Percentiles rank a stretch among this genome's conserved stretches.
These are phyloP conservation scores for Dipus sagitta DNA, from an alignment of 2,797 vertebrate genomes.

Conservation along the genomic window DNA sequence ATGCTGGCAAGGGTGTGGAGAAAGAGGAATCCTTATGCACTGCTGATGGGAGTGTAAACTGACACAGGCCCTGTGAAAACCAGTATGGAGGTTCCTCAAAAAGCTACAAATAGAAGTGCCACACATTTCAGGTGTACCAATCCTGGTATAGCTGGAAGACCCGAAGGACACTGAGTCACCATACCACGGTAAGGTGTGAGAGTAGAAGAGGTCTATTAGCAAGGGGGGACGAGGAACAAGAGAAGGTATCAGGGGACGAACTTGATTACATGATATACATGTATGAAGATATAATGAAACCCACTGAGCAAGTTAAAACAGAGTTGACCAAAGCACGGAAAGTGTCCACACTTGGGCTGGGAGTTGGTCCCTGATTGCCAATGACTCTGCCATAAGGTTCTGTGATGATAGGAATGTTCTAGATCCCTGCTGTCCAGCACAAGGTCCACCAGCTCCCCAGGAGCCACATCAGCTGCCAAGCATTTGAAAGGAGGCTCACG, in stretches of 20 bases:
- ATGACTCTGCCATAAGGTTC: background rate
- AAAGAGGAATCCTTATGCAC: background rate
- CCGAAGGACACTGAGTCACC: background rate
- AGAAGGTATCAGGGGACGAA: background rate
- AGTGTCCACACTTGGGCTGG: background rate
- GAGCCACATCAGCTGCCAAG: background rate
- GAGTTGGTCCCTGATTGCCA: background rate
- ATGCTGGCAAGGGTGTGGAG: background rate
- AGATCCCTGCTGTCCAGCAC: rapidly evolving
- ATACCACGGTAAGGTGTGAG: background rate
- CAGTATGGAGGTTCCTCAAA: background rate
- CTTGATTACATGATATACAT: background rate
- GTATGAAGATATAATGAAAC: background rate
- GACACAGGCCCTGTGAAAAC: no score
- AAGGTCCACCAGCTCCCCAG: no score
- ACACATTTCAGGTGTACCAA: background rate
- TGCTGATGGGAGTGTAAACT: background rate
- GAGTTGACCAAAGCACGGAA: background rate
- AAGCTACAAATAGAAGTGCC: background rate
- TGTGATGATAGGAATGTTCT: background rate
- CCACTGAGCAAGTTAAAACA: background rate
- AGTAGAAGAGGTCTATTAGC: background rate
- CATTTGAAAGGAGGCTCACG: background rate
- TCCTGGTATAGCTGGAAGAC: background rate
- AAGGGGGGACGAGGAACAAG: background rate